Evolutionary conservation across 2,113 vertebrate species (phyloP), one percentile per base, ranked within the genome.

Genomic region (Syngnathus typhle): DNA sequence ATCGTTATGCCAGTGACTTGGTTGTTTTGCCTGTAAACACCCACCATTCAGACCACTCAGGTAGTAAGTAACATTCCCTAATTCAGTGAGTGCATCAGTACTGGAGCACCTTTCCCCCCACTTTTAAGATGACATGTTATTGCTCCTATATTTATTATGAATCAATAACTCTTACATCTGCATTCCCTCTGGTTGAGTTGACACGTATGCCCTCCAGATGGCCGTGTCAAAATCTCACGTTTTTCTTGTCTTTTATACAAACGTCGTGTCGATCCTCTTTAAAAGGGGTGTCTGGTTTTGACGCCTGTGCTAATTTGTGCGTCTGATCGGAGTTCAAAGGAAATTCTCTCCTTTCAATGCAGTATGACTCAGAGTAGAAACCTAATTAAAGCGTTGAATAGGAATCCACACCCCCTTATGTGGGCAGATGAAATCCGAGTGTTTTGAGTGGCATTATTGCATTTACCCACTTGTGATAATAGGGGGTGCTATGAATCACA

Each of bases 71-170:
- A 32, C 16, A 27, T 55, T 23, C 1, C n/a, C n/a, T 23, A 21
- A 55, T 23, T 55, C 21, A 27, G 11, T 7, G 27, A 32, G n/a
- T 32, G 23, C 49, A 23, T 32, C 27, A 16, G 3, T 46, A 39
- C 32, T 13, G 51, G 56, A 64, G 39, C 58, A 61, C 2, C 56
- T 64, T 52, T 49, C 73, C 16, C 4, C 21, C 65, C n/a, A 37
- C 38, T 63, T 72, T 54, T 60, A 60, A 63, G 49, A 39, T 32
- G 2, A 32, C 27, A 3, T 32, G 27, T 37, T 59, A 16, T 15
- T 37, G 36, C 1, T 0, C 6, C 15, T 37, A 10, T 8, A 23
- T 54, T 21, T 8, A 21, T 52, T 21, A 46, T 15, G 46, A 21
- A 10, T 54, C n/a, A 10, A 54, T 18, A 1, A 47, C 16, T 16